phyloP scores from a whole-genome alignment of 2,888 invertebrate species.

The Dichetophora obliterata region DNA sequence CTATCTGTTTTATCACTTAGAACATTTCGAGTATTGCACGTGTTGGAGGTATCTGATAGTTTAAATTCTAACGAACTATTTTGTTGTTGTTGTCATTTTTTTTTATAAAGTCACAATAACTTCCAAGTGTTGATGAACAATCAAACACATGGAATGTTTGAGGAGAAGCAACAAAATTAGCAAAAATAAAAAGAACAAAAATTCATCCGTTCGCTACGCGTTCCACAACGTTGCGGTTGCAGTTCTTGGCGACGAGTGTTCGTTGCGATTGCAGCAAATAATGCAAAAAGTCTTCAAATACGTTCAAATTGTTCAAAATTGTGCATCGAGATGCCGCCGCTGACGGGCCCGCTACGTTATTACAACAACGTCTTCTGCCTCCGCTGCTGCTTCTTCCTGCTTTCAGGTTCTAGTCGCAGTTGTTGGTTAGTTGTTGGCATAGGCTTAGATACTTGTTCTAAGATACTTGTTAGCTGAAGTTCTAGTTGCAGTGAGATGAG shows the following conservation, averaged over 20 bases:
- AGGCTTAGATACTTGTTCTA: conserved; percentile 58
- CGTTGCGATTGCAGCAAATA: conserved; percentile 68
- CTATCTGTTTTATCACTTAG: neutral
- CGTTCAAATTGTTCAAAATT: conserved; percentile 26
- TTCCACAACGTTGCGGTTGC: conserved; percentile 69
- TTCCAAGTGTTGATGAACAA: neutral
- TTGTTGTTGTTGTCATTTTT: conserved; percentile 38
- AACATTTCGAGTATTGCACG: conserved; percentile 19
- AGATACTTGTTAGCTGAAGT: conserved; percentile 29
- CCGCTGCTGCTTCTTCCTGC: conserved; percentile 26
- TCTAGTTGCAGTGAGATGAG: conserved; percentile 21
- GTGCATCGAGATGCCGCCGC: conserved; percentile 7
- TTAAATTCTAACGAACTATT: neutral
- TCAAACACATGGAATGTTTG: neutral
- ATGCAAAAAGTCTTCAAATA: conserved; percentile 64
- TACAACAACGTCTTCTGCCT: conserved; percentile 20
- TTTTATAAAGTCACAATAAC: conserved; percentile 32
- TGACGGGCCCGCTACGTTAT: conserved; percentile 8
- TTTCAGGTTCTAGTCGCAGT: conserved; percentile 46
- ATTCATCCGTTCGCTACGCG: conserved; percentile 65
- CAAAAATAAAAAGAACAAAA: conserved; percentile 15
- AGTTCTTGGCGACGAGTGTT: conserved; percentile 69
- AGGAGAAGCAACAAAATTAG: neutral
- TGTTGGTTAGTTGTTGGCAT: conserved; percentile 56
- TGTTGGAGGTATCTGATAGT: conserved; percentile 28